Evolutionary conservation across 2,113 vertebrate species (phyloP), one percentile per base, ranked within the genome.

Genomic region (Alces alces): DNA sequence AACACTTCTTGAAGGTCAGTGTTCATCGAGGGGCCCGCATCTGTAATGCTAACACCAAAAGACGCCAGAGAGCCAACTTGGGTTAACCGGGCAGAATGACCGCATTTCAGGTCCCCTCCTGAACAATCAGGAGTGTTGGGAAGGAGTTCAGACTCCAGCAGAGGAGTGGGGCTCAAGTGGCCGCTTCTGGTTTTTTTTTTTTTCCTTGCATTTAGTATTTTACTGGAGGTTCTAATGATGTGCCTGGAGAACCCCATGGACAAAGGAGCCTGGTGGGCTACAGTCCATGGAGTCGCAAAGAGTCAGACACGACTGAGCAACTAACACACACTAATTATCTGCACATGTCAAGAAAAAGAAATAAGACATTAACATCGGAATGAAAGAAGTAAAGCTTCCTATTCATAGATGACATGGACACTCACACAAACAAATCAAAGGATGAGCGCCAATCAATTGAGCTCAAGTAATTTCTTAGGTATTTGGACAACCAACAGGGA

Each of bases 1-100:
- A 0, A 5, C 4, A 5, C 52, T 39, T 36, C 57, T 7, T 0
- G 1, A 16, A 36, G n/a, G 50, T 9, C 1, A 36, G n/a, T 6
- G 2, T 27, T 43, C 43, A 7, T 3, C 2, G 6, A 33, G 36
- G 27, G 23, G 36, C 36, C 16, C 28, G 6, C 8, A 2, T 3
- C 57, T 13, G 8, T 2, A 7, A 10, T 2, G 17, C 8, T 23
- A 13, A 10, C 3, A 16, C 2, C 7, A 30, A 52, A 54, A 52
- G 55, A 33, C 0, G 5, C 30, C 3, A 30, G 47, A 30, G 16
- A 82, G 50, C 7, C 50, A 23, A 14, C 2, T 58, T 21, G 4
- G 10, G 15, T 12, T 30, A 25, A n/a, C 1, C 0, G 0, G n/a
- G 55, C 19, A 57, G 17, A 45, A 43, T 2, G 2, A 16, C 27